Conservation (phyloP, 2,113 vertebrate genomes). For the Otolemur garnettii region DNA sequence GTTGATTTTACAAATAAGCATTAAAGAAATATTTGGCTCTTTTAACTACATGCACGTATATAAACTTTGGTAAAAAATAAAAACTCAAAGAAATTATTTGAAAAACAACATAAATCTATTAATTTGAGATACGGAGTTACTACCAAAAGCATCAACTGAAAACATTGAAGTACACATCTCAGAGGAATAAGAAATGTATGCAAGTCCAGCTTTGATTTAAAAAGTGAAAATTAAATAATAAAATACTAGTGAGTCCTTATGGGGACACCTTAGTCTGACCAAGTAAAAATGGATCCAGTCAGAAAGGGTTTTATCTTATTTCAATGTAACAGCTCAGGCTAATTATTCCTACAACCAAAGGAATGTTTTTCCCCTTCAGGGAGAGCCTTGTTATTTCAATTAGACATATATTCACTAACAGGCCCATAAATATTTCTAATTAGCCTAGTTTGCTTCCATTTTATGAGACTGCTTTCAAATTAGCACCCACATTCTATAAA, state of each 20-base stretch:
- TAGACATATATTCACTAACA: constrained; percentile 84
- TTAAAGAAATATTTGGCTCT: not conserved
- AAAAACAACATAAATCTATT: not conserved
- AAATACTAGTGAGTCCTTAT: constrained; percentile 60
- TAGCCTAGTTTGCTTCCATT: constrained; percentile 81
- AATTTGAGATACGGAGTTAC: not conserved
- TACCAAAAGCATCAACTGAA: not conserved
- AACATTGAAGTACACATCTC: not conserved
- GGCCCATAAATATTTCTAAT: constrained; percentile 87
- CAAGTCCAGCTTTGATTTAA: constrained; percentile 38
- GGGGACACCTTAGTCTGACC: constrained; percentile 15
- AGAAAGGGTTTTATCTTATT: constrained; percentile 47
- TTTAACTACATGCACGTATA: not conserved
- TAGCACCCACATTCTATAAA: constrained; percentile 77
- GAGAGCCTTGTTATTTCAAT: constrained; percentile 85
- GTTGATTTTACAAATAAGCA: not conserved
- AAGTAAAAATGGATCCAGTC: constrained; percentile 32
- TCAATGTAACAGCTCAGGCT: constrained; percentile 21
- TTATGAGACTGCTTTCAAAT: constrained; percentile 84
- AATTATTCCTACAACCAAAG: constrained; percentile 73
- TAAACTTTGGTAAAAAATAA: not conserved
- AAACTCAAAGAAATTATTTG: constrained; percentile 37
- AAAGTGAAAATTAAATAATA: constrained; percentile 59
- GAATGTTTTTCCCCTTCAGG: constrained; percentile 79
- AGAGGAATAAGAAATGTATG: constrained; percentile 15